These are phyloP conservation scores for Acleris laterana DNA, from an alignment of 2,888 invertebrate species.

Conservation along the genomic window DNA sequence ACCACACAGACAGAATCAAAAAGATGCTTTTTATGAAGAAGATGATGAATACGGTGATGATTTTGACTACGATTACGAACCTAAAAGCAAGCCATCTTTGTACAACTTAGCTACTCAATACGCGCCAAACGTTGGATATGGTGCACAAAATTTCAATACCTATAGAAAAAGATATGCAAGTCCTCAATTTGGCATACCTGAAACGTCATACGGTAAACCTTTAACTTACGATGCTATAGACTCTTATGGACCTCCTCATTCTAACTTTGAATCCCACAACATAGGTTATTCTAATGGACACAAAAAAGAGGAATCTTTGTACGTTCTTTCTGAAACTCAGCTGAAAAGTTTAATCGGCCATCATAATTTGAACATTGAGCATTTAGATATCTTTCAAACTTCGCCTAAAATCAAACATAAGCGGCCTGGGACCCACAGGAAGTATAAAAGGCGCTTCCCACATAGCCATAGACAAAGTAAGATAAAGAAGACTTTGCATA, in stretches of 20 bases:
- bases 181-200: slow-evolving; percentile 37
- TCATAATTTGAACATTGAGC: slow-evolving; percentile 70
- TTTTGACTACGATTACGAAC: slow-evolving; percentile 51
- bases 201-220: slow-evolving; percentile 30
- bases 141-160: slow-evolving; percentile 47
- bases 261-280: slow-evolving; percentile 17
- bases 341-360: slow-evolving; percentile 66
- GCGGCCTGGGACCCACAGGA: slow-evolving; percentile 47
- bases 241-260: slow-evolving; percentile 34
- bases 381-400: slow-evolving; percentile 68
- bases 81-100: slow-evolving; percentile 43
- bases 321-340: slow-evolving; percentile 71
- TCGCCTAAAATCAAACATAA: slow-evolving; percentile 48
- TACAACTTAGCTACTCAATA: slow-evolving; percentile 42
- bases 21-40: slow-evolving; percentile 49
- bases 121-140: slow-evolving; percentile 46
- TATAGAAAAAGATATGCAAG: slow-evolving; percentile 41
- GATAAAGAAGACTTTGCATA: slow-evolving; percentile 59
- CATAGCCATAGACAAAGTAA: slow-evolving; percentile 47
- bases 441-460: slow-evolving; percentile 54
- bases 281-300: slow-evolving; percentile 38
- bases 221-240: slow-evolving; percentile 25
- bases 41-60: slow-evolving; percentile 52
- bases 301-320: slow-evolving; percentile 60
- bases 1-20: slow-evolving; percentile 45